Base-by-base conservation (phyloP, 2,113 vertebrate species). In the Paedocypris sp. region DNA sequence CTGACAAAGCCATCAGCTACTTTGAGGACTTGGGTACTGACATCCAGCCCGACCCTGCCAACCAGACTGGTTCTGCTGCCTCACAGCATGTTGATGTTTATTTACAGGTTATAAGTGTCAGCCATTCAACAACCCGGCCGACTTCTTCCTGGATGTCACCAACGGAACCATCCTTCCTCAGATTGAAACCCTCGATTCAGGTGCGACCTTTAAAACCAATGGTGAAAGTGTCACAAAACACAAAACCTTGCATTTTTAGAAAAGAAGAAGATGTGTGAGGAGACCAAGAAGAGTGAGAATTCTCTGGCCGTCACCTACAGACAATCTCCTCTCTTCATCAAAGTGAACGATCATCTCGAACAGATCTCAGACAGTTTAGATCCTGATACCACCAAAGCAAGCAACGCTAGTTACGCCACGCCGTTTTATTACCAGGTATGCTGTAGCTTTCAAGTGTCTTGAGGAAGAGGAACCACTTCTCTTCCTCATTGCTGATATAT, bases 61-160 rank as follows among this genome's bases (percentile, higher is more conserved):
- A 23, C 9, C 5, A 13, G 6, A 15, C 4, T 13, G 19, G 3
- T 56, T 32, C 31, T 2, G 81, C 4, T 85, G 72, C 49, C 63
- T 83, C 8, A 84, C 79, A 11, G n/a, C 13, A 16, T 25, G 3
- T 42, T 26, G 32, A 8, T 36, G 6, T 31, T 29, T 2, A 22
- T 38, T 32, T n/a, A 7, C 3, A 62, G 60, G 60, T n/a, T 62
- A 52, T 28, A 62, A 52, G 41, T 62, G 48, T 28, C 80, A 85
- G 28, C n/a, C 78, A 18, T 82, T 86, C 43, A 69, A 86, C 75
- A 87, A 86, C 63, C 85, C 83, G 3, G 76, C 84, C 15, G 83
- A 87, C 47, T 86, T 86, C 73, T 84, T 88, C 57, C 75, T 88
- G 77, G 85, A 88, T 48, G 68, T 88, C 48, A 85, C 75, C 38